Base-by-base conservation (phyloP, 2,888 invertebrate species). In the Lasioglossum leucozonium region DNA sequence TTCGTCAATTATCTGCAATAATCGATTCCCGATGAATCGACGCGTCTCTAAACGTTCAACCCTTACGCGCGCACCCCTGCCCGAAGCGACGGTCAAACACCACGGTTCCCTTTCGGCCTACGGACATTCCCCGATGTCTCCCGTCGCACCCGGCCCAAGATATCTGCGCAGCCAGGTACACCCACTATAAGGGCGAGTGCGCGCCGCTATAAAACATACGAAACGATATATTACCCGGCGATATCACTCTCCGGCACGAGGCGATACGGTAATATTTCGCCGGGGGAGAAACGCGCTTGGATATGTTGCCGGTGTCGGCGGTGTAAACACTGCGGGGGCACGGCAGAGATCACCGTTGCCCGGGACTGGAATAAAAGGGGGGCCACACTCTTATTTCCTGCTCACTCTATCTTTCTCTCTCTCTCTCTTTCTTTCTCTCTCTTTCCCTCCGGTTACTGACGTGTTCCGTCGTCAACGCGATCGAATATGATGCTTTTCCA, bases 191-290 rank as follows among this genome's bases (percentile, higher is more conserved):
- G 90, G 88, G 89, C 91, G 89, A 90, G 91, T 90, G 37, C 87
- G 90, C 91, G 89, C 90, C 88, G 91, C 91, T 91, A 92, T 92
- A 91, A 93, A 93, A 93, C 93, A 93, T 91, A 86, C 77, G 65
- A 89, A 87, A 92, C 91, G 89, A 94, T 94, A 91, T 91, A 93
- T 93, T 93, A 94, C 91, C 85, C 80, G 85, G 88, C 92, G 92
- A 93, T 93, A 93, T 94, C 93, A 93, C 92, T 79, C 84, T 88
- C 89, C 89, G 88, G 87, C 89, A 88, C 87, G 83, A 88, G 90
- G 88, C 91, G 89, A 93, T 92, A 91, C 90, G 86, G 91, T 88
- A 90, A 92, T 92, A 92, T 92, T 93, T 92, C 82, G 90, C 86
- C 72, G 81, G 37, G 78, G 84, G 82, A 34, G 34, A 65, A 82